Percentiles rank a stretch among this genome's conserved stretches.
Conservation (phyloP, 1,140 invertebrate genomes). For the Mycetomoellerius zeteki region DNA sequence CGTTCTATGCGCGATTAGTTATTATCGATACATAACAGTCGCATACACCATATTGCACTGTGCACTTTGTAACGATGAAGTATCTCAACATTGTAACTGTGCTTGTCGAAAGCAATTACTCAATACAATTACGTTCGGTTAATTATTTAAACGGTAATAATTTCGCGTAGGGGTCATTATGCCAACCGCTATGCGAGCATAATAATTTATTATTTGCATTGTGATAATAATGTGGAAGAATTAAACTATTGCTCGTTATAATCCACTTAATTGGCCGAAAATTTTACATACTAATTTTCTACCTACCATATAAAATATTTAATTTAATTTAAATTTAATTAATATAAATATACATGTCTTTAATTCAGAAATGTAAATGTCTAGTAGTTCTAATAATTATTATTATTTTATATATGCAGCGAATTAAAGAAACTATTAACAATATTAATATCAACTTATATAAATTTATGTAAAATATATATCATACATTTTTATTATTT, state of each 20-base stretch:
- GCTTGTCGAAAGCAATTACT: constrained; percentile 52
- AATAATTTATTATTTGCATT: constrained; percentile 33
- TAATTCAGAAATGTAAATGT: not conserved
- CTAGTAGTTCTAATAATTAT: not conserved
- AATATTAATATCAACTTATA: not conserved
- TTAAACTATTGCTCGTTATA: constrained; percentile 31
- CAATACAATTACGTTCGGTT: constrained; percentile 38
- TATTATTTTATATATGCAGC: not conserved
- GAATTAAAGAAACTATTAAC: constrained; percentile 23
- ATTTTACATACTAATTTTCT: not conserved
- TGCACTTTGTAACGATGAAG: constrained; percentile 23
- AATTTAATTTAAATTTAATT: constrained; percentile 33
- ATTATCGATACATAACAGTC: constrained; percentile 43
- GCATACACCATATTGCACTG: not conserved
- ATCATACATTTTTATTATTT: not conserved
- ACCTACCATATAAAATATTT: not conserved
- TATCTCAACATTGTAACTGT: constrained; percentile 18
- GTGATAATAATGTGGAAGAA: constrained; percentile 3
- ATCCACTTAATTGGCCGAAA: not conserved
- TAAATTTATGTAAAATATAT: not conserved
- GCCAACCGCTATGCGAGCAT: not conserved
- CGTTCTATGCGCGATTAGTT: constrained; percentile 46
- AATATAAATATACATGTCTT: not conserved
- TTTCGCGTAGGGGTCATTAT: not conserved
- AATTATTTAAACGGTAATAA: constrained; percentile 54